phyloP scores from a whole-genome alignment of 2,113 vertebrate species.

The Oxyura jamaicensis region DNA sequence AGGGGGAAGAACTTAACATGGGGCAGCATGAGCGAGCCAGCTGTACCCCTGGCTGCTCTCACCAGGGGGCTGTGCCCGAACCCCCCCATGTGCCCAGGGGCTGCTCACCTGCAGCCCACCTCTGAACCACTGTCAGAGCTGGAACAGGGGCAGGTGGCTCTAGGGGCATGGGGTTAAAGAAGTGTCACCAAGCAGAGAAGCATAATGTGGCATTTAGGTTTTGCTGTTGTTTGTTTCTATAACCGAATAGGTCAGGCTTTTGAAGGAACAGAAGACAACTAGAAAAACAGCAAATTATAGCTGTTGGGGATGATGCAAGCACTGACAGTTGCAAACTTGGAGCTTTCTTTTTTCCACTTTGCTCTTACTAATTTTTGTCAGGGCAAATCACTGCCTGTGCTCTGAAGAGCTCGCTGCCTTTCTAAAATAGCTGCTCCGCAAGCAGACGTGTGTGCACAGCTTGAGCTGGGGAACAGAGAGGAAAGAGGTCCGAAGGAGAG shows the following conservation, averaged over 20 bases:
- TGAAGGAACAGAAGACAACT: not conserved
- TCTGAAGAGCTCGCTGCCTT: not conserved
- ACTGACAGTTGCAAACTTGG: not conserved
- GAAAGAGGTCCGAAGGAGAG: not conserved
- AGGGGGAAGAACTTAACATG: not conserved
- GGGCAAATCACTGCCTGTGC: conserved; percentile 11
- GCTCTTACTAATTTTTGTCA: not conserved
- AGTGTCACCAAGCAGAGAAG: not conserved
- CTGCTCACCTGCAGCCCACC: not conserved
- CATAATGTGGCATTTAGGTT: not conserved
- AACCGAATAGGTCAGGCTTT: not conserved
- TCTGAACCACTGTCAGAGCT: conserved; percentile 10
- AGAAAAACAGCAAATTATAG: conserved; percentile 40
- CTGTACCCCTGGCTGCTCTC: no score
- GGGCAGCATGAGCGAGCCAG: fast-evolving
- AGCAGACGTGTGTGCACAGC: conserved; percentile 44
- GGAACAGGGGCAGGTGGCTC: not conserved
- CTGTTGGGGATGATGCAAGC: conserved; percentile 8
- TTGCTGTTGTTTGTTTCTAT: not conserved
- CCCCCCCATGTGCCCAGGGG: not conserved
- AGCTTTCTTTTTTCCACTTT: not conserved
- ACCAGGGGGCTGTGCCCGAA: not conserved
- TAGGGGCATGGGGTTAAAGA: not conserved
- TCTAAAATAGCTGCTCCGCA: not conserved
- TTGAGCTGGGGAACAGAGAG: not conserved